Evolutionary conservation across 1,140 invertebrate species (phyloP).

Genomic region (Tetramorium simillimum): DNA sequence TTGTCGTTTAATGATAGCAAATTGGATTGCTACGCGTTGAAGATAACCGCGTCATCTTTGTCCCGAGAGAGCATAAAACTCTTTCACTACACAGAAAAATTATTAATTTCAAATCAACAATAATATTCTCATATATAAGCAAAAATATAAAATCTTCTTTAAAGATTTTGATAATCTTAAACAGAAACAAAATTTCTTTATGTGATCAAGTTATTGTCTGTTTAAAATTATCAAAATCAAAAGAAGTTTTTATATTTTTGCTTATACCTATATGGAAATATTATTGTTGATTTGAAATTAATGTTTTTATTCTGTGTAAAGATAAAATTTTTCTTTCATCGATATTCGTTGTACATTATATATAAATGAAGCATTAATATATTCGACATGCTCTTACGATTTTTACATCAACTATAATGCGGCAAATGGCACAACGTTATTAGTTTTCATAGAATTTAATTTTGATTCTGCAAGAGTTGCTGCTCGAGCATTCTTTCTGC

Average conservation of each 20-base stretch:
- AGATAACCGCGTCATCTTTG: background rate
- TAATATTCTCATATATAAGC: too few species aligned
- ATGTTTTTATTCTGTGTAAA: background rate
- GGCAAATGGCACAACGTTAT: background rate
- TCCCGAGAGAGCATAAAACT: background rate
- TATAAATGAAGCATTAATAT: background rate
- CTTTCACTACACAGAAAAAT: too few species aligned
- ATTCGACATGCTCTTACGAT: background rate
- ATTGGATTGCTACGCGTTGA: conserved; percentile 20
- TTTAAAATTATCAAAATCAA: too few species aligned
- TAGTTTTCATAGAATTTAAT: background rate
- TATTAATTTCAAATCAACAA: too few species aligned
- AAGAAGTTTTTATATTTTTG: too few species aligned
- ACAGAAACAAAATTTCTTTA: too few species aligned
- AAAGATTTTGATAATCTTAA: too few species aligned
- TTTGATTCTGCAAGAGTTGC: background rate
- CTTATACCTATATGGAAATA: too few species aligned
- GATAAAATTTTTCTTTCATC: background rate
- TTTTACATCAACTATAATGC: background rate
- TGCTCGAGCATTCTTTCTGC: too few species aligned
- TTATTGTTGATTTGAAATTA: too few species aligned
- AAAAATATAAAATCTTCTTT: too few species aligned
- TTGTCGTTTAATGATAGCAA: conserved; percentile 23
- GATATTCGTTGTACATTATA: background rate
- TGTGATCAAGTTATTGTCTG: too few species aligned